Conservation (phyloP, 2,113 vertebrate genomes). For the Scomber colias region DNA sequence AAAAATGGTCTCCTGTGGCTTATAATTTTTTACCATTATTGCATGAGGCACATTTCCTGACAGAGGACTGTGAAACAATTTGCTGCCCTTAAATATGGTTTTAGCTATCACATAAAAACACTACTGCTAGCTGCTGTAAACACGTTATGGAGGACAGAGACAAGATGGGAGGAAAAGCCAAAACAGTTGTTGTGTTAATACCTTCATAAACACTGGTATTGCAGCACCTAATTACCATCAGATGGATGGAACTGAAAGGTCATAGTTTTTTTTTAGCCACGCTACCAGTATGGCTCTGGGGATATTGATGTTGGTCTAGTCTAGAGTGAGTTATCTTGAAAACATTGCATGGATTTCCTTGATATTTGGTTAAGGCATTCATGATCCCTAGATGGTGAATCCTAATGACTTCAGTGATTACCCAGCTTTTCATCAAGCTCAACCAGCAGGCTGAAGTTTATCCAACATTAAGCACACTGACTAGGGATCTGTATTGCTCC, state of each 20-base stretch:
- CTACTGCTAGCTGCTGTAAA: slow-evolving; percentile 23
- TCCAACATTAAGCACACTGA: neutral
- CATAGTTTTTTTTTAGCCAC: slow-evolving; percentile 71
- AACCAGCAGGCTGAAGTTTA: neutral
- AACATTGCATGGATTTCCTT: slow-evolving; percentile 19
- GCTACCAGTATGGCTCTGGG: slow-evolving; percentile 31
- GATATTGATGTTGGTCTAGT: slow-evolving; percentile 16
- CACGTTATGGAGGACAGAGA: slow-evolving; percentile 38
- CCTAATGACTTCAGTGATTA: neutral
- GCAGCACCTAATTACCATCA: slow-evolving; percentile 84
- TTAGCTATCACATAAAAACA: slow-evolving; percentile 64
- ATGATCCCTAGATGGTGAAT: slow-evolving; percentile 3
- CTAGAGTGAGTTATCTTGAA: slow-evolving; percentile 21
- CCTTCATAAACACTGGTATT: slow-evolving; percentile 84
- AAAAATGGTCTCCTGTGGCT: slow-evolving; percentile 64
- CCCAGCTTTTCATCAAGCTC: slow-evolving; percentile 4
- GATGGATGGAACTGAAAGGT: slow-evolving; percentile 82
- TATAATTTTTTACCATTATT: slow-evolving; percentile 61
- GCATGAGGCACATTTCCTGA: slow-evolving; percentile 57
- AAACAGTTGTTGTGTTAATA: slow-evolving; percentile 83
- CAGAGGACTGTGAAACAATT: slow-evolving; percentile 76
- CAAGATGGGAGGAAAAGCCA: slow-evolving; percentile 69
- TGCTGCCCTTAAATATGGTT: slow-evolving; percentile 74
- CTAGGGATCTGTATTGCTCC: too few relatives aligned
- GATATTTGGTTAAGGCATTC: slow-evolving; percentile 18